Percentiles rank a stretch among this genome's conserved stretches.
These are phyloP conservation scores for Lasioglossum albipes DNA, from an alignment of 1,140 invertebrate species.

Conservation along the genomic window DNA sequence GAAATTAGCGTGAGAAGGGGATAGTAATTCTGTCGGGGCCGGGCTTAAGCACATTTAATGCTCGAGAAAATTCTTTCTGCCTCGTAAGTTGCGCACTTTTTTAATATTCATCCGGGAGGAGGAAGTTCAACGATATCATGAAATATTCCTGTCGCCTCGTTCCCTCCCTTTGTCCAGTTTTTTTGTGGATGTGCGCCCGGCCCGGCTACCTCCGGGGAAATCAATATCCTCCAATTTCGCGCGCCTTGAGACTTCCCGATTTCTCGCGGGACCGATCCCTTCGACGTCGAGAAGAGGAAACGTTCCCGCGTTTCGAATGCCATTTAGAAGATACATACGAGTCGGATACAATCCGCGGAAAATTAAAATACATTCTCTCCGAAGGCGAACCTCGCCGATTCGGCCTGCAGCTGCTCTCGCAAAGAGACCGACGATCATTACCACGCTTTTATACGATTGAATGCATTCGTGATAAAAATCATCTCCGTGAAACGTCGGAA, in stretches of 20 bases:
- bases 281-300: conserved; percentile 4
- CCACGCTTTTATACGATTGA: too few species aligned
- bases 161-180: conserved; percentile 28
- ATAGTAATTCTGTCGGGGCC: neutral
- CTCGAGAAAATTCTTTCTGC: neutral
- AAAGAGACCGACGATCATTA: too few species aligned
- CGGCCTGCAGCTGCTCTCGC: too few species aligned
- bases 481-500: too few species aligned
- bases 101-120: conserved; percentile 29
- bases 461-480: too few species aligned
- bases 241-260: conserved; percentile 29
- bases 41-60: neutral
- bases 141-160: conserved; percentile 36
- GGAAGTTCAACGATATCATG: conserved; percentile 31
- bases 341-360: neutral
- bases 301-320: neutral
- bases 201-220: conserved; percentile 31
- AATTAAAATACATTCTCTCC: conserved; percentile 1
- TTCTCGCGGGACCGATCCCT: conserved; percentile 44
- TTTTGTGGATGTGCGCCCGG: conserved; percentile 20
- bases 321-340: conserved; percentile 14
- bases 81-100: neutral
- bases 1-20: conserved; percentile 7
- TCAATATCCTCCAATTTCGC: conserved; percentile 48
- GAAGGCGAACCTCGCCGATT: too few species aligned